Evolutionary conservation across 2,797 vertebrate species (phyloP).

Genomic region (Alauda arvensis): DNA sequence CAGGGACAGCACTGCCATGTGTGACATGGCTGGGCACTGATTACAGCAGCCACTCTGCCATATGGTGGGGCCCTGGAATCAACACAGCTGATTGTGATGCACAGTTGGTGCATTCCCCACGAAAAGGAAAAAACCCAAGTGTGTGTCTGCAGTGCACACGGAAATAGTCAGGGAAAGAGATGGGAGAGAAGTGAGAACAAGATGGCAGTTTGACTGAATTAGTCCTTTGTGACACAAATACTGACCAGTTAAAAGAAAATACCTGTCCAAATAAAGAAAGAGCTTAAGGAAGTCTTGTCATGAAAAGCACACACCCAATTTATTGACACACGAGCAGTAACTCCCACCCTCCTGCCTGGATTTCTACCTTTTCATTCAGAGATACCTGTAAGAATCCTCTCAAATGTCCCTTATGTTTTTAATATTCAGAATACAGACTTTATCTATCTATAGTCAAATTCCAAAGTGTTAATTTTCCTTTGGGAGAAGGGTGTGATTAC

Average conservation of each 20-base stretch:
- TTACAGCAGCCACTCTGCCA: neutral
- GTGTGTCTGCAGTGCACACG: neutral
- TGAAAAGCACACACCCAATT: neutral
- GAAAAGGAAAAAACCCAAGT: neutral
- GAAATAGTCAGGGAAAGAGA: neutral
- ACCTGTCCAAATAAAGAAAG: neutral
- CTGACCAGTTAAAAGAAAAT: neutral
- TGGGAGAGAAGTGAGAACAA: neutral
- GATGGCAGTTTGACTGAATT: neutral
- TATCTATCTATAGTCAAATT: neutral
- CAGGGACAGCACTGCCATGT: neutral
- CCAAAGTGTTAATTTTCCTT: neutral
- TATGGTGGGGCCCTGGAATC: neutral
- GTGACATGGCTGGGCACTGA: neutral
- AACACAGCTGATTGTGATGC: neutral
- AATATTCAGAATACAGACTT: neutral
- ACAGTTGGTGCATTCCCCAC: neutral
- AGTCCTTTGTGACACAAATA: neutral
- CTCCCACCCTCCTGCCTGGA: neutral
- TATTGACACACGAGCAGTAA: neutral
- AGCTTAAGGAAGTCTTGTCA: neutral
- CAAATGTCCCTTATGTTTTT: neutral
- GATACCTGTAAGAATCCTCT: neutral
- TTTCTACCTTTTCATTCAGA: neutral
- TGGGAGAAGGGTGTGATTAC: neutral